Base-by-base conservation (phyloP, 2,797 vertebrate genomes). In the Periophthalmus magnuspinnatus region DNA sequence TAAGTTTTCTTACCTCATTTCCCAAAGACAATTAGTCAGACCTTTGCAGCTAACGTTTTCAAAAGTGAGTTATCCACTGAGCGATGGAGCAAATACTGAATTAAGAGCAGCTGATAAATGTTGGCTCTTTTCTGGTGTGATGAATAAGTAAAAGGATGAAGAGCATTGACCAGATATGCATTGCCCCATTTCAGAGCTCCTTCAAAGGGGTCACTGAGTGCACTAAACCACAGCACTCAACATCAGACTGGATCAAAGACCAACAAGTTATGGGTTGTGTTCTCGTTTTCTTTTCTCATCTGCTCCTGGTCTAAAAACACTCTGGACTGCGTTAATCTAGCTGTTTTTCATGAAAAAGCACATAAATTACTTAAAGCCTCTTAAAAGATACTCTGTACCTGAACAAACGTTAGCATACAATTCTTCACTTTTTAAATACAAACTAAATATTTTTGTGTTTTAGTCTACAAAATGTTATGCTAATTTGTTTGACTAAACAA, bases 231-330 rank as follows among this genome's bases (percentile, higher is more conserved):
- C 77, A 72, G 74, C 68, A 81, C 88, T 88, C 86, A 79, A 72
- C 83, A 87, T 78, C 73, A 38, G 41, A 21, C 52, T 84, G 79
- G 83, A 92, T 92, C 90, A 92, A 92, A 91, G 89, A 64, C 69
- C 48, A 5, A 11, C 1, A 58, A 74, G 73, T 67, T 68, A 63
- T 70, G 76, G 80, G 75, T 82, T 65, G 41, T 38, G 73, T 54
- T 22, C 21, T 34, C 19, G 65, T 65, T 28, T 73, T 45, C 33
- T 28, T 32, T 58, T 65, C 72, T 72, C 57, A 0, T 75, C 74
- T 55, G 28, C 69, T 74, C 65, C 63, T 63, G 68, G 81, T 81
- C 69, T 78, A 68, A 85, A 82, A 86, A 84, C 77, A 84, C 73
- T 70, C 71, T 68, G 76, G 76, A 82, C 77, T 32, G 21, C 68